These are phyloP conservation scores for Perdita meconis DNA, from an alignment of 2,888 invertebrate genomes.

Conservation along the genomic window DNA sequence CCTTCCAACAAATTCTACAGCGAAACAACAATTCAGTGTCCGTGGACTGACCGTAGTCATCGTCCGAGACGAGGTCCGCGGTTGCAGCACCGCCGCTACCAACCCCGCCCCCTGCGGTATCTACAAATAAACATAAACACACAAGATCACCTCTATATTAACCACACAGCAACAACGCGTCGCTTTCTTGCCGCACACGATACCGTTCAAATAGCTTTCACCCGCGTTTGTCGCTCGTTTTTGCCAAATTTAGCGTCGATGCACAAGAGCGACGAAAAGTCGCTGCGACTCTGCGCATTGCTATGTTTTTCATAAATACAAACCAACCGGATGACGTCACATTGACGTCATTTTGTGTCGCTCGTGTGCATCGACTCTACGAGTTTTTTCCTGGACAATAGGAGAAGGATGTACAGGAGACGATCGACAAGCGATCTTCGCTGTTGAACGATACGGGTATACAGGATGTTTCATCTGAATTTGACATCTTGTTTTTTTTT, in stretches of 20 bases:
- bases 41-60: conserved; percentile 78
- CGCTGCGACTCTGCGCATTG: no score
- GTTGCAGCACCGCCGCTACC: conserved; percentile 74
- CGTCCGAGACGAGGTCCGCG: conserved; percentile 77
- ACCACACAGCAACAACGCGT: conserved; percentile 51
- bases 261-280: no score
- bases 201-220: conserved; percentile 11
- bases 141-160: conserved; percentile 70
- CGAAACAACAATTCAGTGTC: conserved; percentile 87
- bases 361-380: no score
- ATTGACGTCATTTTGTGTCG: no score
- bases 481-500: no score
- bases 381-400: no score
- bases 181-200: conserved; percentile 15
- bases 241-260: no score
- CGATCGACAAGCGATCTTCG: conserved; percentile 7
- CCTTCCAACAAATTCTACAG: conserved; percentile 87
- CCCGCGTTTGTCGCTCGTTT: conserved; percentile 13
- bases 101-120: conserved; percentile 68
- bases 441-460: conserved; percentile 5
- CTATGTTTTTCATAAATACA: no score
- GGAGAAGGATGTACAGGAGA: no score
- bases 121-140: conserved; percentile 81
- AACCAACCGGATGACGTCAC: no score
- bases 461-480: no score